These are phyloP conservation scores for Acronicta psi DNA, from an alignment of 2,888 invertebrate genomes.

Conservation along the genomic window DNA sequence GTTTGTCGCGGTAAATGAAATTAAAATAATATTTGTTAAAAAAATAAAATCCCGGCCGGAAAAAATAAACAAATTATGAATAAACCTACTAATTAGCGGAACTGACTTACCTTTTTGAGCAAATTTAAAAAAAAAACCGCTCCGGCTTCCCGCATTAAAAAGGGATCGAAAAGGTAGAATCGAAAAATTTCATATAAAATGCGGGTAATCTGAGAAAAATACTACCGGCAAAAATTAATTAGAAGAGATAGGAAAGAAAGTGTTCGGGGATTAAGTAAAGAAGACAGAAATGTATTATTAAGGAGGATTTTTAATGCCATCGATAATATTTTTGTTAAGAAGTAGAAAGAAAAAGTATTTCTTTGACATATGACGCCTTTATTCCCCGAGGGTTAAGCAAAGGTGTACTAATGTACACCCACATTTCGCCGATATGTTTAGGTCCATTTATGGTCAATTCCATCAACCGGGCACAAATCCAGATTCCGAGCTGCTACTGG, in stretches of 20 bases:
- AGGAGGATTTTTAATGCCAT: neutral
- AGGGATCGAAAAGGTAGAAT: conserved; percentile 18
- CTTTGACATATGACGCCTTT: too few relatives aligned
- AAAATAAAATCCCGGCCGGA: conserved; percentile 1
- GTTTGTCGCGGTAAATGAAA: neutral
- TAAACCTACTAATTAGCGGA: conserved; percentile 17
- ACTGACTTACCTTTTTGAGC: neutral
- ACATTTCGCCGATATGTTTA: too few relatives aligned
- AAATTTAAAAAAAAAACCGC: conserved; percentile 11
- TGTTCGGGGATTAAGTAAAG: conserved; percentile 26
- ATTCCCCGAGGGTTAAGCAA: too few relatives aligned
- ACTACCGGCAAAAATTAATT: conserved; percentile 51
- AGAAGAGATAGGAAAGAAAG: conserved; percentile 37
- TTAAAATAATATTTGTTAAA: neutral
- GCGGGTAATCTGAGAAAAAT: conserved; percentile 30
- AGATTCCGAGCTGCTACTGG: too few relatives aligned
- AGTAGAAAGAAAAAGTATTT: too few relatives aligned
- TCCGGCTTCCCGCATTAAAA: conserved; percentile 4
- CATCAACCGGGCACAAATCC: too few relatives aligned
- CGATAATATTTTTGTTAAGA: too few relatives aligned
- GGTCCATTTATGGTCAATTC: too few relatives aligned
- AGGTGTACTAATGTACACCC: too few relatives aligned
- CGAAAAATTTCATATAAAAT: conserved; percentile 29
- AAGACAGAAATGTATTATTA: conserved; percentile 25
- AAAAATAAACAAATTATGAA: conserved; percentile 23